A percentile compares a stretch with the other conserved stretches of the same genome.
phyloP scores from a whole-genome alignment of 2,797 vertebrate species.

The Hydrolagus colliei region DNA sequence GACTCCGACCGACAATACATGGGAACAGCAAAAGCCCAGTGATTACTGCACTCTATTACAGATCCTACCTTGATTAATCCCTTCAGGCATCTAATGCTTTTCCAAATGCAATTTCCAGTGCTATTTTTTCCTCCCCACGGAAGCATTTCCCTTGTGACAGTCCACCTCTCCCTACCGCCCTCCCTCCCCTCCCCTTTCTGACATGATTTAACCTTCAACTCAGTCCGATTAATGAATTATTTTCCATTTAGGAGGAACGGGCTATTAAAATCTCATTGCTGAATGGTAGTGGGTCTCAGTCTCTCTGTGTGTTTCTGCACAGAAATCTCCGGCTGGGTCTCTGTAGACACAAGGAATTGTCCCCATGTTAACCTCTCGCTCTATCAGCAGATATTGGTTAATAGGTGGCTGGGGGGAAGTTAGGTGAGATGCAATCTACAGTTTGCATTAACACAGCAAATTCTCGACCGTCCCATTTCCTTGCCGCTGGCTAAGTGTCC shows the following conservation, averaged over 20 bases:
- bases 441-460: no score
- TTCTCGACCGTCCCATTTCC: no score
- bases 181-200: background rate
- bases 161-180: no score
- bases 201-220: background rate
- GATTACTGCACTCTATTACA: constrained; percentile 37
- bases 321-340: no score
- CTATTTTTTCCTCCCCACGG: background rate
- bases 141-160: background rate
- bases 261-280: background rate
- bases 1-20: no score
- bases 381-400: no score
- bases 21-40: constrained; percentile 33
- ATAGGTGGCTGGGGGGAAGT: no score
- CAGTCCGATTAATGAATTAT: background rate
- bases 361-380: no score
- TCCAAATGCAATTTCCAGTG: constrained; percentile 34
- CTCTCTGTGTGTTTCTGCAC: no score
- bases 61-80: constrained; percentile 34
- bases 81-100: constrained; percentile 32
- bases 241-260: background rate
- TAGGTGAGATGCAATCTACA: no score
- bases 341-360: no score
- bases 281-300: background rate
- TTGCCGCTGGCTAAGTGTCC: no score